phyloP scores from a whole-genome alignment of 2,113 vertebrate genomes.

The Saguinus imperator region DNA sequence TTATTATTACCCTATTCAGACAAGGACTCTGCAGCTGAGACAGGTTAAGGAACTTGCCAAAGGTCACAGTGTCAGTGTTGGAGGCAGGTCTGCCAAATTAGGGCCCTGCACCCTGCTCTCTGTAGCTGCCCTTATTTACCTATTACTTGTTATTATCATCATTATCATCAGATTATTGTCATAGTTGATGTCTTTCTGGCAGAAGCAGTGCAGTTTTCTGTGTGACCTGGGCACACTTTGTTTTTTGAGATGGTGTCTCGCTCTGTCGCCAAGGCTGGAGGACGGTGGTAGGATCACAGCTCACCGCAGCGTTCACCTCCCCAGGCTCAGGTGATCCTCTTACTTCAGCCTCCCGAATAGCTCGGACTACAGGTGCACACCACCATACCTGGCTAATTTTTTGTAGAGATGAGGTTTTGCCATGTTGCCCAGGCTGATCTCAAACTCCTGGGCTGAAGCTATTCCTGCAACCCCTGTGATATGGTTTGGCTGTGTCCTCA shows the following conservation, averaged over 20 bases:
- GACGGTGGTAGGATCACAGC: no score
- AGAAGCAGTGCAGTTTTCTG: neutral
- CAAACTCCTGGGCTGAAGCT: no score
- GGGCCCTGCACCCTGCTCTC: neutral
- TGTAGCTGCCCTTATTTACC: neutral
- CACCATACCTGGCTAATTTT: no score
- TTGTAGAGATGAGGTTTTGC: no score
- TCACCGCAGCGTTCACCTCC: no score
- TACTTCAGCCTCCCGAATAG: no score
- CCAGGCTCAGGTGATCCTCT: no score
- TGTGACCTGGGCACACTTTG: neutral
- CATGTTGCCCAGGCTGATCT: no score
- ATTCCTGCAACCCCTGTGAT: no score
- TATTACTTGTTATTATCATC: neutral
- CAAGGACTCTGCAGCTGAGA: neutral
- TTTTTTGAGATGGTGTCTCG: neutral
- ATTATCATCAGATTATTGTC: neutral
- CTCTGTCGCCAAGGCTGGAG: no score
- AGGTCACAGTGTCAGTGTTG: neutral
- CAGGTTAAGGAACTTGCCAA: neutral
- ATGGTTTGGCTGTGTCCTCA: no score
- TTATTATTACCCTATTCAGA: neutral
- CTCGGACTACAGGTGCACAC: no score
- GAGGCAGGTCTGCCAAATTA: neutral
- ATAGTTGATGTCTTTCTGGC: neutral